Evolutionary conservation across 2,113 vertebrate genomes (phyloP), one percentile per base, ranked within the genome.

Genomic region (Loxodonta africana): DNA sequence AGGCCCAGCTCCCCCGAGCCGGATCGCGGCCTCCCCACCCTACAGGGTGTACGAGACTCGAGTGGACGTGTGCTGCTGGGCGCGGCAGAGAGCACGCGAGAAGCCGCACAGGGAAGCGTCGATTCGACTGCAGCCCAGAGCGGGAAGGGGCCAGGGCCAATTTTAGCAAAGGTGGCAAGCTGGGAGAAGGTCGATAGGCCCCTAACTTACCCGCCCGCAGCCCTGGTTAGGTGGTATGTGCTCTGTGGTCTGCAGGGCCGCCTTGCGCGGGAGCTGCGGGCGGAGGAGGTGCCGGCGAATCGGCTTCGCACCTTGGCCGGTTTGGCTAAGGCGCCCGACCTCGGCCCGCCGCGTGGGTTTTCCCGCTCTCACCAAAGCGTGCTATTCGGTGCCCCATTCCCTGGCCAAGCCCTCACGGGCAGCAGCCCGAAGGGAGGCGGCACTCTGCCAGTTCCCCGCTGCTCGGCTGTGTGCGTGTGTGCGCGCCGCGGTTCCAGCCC

Each of bases 281-380:
- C 77, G 57, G 82, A 73, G 71, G 74, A 81, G 73, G 80, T 63
- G 62, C 46, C 21, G 0, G 77, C 17, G 1, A 71, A 37, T 2
- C 20, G 41, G 93, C 95, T 97, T 94, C 96, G 92, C 97, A 97
- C 95, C 91, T 98, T 77, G 53, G 80, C 73, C 0, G 67, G 93
- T 83, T 80, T 37, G 82, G 80, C 92, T 28, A 3, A 33, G 53
- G 78, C 53, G 30, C 82, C 53, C 1, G 60, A 41, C 88, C 30
- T 10, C 6, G 37, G 88, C 90, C 18, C 18, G 41, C 77, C 67
- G 44, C 63, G 86, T 95, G 95, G 92, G 65, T 65, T 96, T 97
- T 94, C 95, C 94, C 88, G 88, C 95, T 93, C 41, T 14, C 60
- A 28, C 80, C 28, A 21, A 77, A 94, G 89, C 80, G 44, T 62